Base-by-base conservation (phyloP, 2,888 invertebrate genomes). In the Cephus nigrinus region DNA sequence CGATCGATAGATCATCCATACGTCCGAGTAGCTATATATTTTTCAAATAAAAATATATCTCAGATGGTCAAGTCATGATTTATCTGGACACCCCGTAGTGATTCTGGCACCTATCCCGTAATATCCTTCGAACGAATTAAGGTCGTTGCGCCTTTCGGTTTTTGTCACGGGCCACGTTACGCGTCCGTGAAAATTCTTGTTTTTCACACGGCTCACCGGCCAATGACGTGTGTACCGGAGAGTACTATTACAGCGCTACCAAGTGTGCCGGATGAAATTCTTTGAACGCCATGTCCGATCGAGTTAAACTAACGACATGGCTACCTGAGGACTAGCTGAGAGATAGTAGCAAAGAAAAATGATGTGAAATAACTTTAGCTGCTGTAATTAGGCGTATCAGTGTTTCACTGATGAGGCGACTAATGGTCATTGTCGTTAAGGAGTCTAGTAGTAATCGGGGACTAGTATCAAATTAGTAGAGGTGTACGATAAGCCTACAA, bases 131-230 rank as follows among this genome's bases (percentile, higher is more conserved):
- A 85, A 78, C 80, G 84, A 82, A 84, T 85, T 82, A 85, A 84
- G 84, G 84, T 85, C 85, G 86, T 81, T 82, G 80, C 84, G 85
- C 82, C 84, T 86, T 84, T 82, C 79, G 78, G 83, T 83, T 85
- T 82, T 83, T 86, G 79, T 75, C 12, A 71, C 68, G 75, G 35
- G 68, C 69, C 71, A 40, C 77, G 72, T 80, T 79, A 78, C 79
- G 81, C 83, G 82, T 80, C 80, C 81, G 84, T 83, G 82, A 87
- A 85, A 87, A 85, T 84, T 81, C 81, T 75, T 78, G 80, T 84
- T 82, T 76, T 73, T 78, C 73, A 55, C 55, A 55, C 23, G 55
- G 23, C 55, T 55, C 55, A 55, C 23, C 55, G 23, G 23, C 23
- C 55, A 55, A 55, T 23, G 23, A 55, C 55, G 55, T 55, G 23